Evolutionary conservation across 1,140 invertebrate species (phyloP), one percentile per base, ranked within the genome.

Genomic region (Danaus melanippus): DNA sequence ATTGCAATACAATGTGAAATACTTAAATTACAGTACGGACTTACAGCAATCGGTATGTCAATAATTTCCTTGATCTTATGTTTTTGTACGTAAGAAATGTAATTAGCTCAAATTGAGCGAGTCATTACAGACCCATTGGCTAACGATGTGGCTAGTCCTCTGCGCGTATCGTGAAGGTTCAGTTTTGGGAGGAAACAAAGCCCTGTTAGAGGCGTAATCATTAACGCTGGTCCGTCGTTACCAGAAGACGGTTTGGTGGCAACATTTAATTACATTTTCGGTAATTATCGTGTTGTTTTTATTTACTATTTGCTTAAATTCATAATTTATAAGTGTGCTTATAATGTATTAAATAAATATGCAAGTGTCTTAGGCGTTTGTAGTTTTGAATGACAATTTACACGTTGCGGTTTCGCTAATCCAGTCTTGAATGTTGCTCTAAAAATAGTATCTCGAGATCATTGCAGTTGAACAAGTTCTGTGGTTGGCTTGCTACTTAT

Each of bases 381-480:
- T 67, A 49, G 62, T 54, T 57, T 55, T 58, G 60, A 62, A 46
- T 63, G 62, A 66, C 65, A 70, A 57, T 64, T 66, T 71, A 62
- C 79, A 79, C 66, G 73, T 76, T 76, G 76, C 69, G 62, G 56
- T 60, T 62, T 65, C 50, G 60, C 69, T 74, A 74, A 77, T 71
- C 74, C 66, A 76, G 74, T 73, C 54, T 64, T 56, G 57, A 64
- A 57, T 57, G 64, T 52, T 70, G 43, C 60, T 71, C 74, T 84
- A 81, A 80, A 82, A 78, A 80, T 82, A 57, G 59, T 61, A 62
- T 67, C 63, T 58, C 57, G 67, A 74, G 69, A 76, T 75, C 74
- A 80, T 72, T 75, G 71, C 67, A 66, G 60, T 57, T 48, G 53
- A 73, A 74, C 73, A 64, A 67, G 74, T 70, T 65, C 65, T 75